Percentiles rank a stretch among this genome's conserved stretches.
phyloP scores from a whole-genome alignment of 2,113 vertebrate species.

The Oncorhynchus nerka region DNA sequence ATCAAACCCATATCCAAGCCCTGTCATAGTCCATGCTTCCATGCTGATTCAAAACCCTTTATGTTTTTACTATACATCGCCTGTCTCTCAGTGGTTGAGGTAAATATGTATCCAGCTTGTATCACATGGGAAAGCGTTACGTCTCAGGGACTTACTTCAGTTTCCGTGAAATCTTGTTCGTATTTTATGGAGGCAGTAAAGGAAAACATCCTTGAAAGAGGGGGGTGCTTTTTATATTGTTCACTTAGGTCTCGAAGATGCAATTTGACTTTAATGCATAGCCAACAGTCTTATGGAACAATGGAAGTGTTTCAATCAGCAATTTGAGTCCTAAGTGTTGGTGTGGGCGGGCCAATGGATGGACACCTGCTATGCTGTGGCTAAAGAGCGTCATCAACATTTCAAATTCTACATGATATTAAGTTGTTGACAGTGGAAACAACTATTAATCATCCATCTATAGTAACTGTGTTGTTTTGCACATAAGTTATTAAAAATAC shows the following conservation, averaged over 20 bases:
- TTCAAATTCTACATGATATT: background rate
- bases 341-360: background rate
- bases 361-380: background rate
- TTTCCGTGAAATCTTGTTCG: constrained; percentile 47
- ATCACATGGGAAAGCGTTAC: constrained; percentile 37
- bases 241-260: constrained; percentile 46
- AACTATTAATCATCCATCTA: no score
- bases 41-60: background rate
- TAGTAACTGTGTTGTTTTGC: no score
- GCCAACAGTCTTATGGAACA: background rate
- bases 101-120: constrained; percentile 26
- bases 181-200: constrained; percentile 32
- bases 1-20: constrained; percentile 4
- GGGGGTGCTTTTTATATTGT: constrained; percentile 22
- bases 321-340: background rate
- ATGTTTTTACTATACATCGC: background rate
- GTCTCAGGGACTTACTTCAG: constrained; percentile 43
- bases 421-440: no score
- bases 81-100: constrained; percentile 27
- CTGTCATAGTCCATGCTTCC: constrained; percentile 1
- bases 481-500: no score
- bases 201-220: constrained; percentile 43
- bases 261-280: constrained; percentile 31
- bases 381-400: background rate
- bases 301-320: background rate